Base-by-base conservation (phyloP, 2,113 vertebrate genomes). In the Gadus chalcogrammus region DNA sequence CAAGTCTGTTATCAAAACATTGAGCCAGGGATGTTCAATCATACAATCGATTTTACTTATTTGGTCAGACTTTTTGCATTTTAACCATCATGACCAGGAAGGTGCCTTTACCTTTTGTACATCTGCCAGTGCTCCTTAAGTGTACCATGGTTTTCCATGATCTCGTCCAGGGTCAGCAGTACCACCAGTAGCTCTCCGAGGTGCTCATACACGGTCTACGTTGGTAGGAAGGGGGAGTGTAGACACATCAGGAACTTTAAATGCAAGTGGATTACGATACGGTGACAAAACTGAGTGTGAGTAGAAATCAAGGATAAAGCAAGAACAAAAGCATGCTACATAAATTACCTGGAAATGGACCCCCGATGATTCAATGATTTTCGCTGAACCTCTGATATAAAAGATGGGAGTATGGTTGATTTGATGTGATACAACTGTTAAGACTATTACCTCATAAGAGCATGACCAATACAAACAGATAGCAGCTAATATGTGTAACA, bases 71-170 rank as follows among this genome's bases (percentile, higher is more conserved):
- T 48, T 48, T 12, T 48, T 12, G 11, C 12, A 48, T 48, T 48
- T 48, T 48, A 12, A 48, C 42, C 11, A 12, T 48, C 8, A 9
- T 12, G 42, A 48, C 12, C 8, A 48, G 42, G 42, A 13, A 48
- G 7, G 11, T 12, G 13, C 61, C 27, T 84, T 76, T 27, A 99
- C 97, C 97, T 97, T 92, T 99, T 99, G 85, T 99, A 99, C 96
- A 96, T 99, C 77, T 96, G 98, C 97, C 97, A 99, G 85, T 99
- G 96, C 71, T 99, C 97, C 85, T 94, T 98, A 61, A 99, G 85
- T 0, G 95, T 94, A 72, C 91, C 81, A 17, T 99, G 97, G 88
- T 98, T 97, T 80, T 96, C 95, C 88, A 98, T 93, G 68, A 98
- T 97, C 89, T 98, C 97, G 91, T 99, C 97, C 65, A 99, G 85